Conservation (phyloP, 2,888 invertebrate species). For the Phortica magna region DNA sequence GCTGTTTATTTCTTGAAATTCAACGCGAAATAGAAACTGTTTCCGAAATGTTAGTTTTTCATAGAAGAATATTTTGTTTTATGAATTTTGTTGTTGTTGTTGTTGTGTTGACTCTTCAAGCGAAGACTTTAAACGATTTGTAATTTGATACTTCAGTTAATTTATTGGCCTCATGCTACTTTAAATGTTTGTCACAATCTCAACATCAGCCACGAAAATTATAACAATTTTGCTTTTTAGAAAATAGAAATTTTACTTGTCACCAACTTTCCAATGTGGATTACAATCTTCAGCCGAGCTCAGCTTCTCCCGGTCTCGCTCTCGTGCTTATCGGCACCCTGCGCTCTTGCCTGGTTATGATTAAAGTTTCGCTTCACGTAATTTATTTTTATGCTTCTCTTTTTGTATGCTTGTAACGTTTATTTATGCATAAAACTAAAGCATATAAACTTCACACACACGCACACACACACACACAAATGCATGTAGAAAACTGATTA, state of each 20-base stretch:
- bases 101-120: not conserved
- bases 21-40: too few species aligned
- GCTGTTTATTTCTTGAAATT: too few species aligned
- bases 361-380: not conserved
- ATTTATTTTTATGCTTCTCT: constrained; percentile 10
- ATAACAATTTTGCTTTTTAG: not conserved
- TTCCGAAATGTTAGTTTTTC: too few species aligned
- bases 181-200: not conserved
- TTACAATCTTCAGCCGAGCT: not conserved
- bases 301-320: too few species aligned
- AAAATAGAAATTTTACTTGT: not conserved
- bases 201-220: not conserved
- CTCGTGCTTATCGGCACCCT: not conserved
- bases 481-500: not conserved
- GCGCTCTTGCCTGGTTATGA: not conserved
- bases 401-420: constrained; percentile 38
- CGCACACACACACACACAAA: not conserved
- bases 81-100: not conserved
- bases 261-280: not conserved
- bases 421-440: constrained; percentile 55
- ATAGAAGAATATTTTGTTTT: not conserved
- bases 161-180: not conserved
- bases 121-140: not conserved
- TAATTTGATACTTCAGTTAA: not conserved
- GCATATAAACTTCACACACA: constrained; percentile 18